Percentiles rank a stretch among this genome's conserved stretches.
phyloP scores from a whole-genome alignment of 1,140 invertebrate genomes.

The Colletes latitarsis region DNA sequence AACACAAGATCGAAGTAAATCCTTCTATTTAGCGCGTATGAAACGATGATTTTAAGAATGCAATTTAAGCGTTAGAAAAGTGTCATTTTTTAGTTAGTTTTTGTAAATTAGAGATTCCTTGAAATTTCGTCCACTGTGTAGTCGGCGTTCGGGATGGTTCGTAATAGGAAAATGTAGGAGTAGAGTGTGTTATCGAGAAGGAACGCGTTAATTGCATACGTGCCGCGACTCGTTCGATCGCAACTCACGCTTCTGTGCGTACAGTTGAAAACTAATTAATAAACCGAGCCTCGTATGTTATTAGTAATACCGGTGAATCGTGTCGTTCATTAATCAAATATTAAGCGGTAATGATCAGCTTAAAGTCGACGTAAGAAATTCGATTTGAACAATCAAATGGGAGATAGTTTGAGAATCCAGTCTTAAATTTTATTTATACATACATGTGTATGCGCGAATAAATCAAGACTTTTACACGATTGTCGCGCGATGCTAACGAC shows the following conservation, averaged over 20 bases:
- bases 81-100: no score
- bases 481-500: background rate
- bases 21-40: no score
- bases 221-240: background rate
- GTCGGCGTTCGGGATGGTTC: background rate
- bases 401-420: background rate
- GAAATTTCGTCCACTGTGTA: no score
- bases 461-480: background rate
- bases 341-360: background rate
- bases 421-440: background rate
- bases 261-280: background rate
- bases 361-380: background rate
- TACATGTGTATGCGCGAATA: background rate
- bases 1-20: no score
- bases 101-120: no score
- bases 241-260: background rate
- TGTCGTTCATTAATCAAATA: slow-evolving; percentile 4
- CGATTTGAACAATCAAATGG: background rate
- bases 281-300: background rate
- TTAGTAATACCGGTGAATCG: background rate
- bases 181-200: background rate
- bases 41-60: no score
- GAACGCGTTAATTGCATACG: background rate
- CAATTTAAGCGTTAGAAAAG: no score
- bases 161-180: background rate